A percentile compares a stretch with the other conserved stretches of the same genome.
Conservation (phyloP, 2,888 invertebrate genomes). For the Phlogophora meticulosa region DNA sequence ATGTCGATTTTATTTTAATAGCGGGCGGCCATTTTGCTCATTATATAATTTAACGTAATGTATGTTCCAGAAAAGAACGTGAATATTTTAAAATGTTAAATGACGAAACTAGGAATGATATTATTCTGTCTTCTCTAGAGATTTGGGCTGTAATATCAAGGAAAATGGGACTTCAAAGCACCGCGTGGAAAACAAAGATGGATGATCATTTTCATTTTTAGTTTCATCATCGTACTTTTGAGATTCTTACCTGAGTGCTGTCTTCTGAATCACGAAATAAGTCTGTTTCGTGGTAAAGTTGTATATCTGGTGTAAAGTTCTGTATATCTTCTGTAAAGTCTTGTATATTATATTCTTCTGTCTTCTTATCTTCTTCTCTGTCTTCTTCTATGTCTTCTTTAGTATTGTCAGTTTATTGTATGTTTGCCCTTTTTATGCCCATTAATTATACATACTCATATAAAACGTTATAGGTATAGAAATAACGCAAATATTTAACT, state of each 20-base stretch:
- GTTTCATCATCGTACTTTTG: slow-evolving; percentile 4
- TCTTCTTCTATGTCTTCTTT: slow-evolving; percentile 68
- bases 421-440: slow-evolving; percentile 85
- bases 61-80: slow-evolving; percentile 6
- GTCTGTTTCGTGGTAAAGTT: slow-evolving; percentile 51
- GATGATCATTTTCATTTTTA: slow-evolving; percentile 5
- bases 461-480: slow-evolving; percentile 89
- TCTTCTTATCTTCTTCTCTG: slow-evolving; percentile 54
- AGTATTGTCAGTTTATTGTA: slow-evolving; percentile 80
- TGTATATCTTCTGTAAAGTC: slow-evolving; percentile 60
- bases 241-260: slow-evolving; percentile 59
- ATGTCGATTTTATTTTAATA: slow-evolving; percentile 73
- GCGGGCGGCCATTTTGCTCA: slow-evolving; percentile 60
- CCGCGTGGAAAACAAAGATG: slow-evolving; percentile 24
- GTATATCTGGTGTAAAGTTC: slow-evolving; percentile 53
- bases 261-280: slow-evolving; percentile 43
- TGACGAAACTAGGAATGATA: not conserved
- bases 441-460: slow-evolving; percentile 85
- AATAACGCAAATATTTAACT: slow-evolving; percentile 89
- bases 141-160: not conserved
- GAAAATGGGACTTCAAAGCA: not conserved
- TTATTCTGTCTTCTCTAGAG: not conserved
- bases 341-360: slow-evolving; percentile 57
- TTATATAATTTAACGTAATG: slow-evolving; percentile 45
- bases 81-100: slow-evolving; percentile 1